Evolutionary conservation across 2,797 vertebrate species (phyloP).

Genomic region (Todus mexicanus): DNA sequence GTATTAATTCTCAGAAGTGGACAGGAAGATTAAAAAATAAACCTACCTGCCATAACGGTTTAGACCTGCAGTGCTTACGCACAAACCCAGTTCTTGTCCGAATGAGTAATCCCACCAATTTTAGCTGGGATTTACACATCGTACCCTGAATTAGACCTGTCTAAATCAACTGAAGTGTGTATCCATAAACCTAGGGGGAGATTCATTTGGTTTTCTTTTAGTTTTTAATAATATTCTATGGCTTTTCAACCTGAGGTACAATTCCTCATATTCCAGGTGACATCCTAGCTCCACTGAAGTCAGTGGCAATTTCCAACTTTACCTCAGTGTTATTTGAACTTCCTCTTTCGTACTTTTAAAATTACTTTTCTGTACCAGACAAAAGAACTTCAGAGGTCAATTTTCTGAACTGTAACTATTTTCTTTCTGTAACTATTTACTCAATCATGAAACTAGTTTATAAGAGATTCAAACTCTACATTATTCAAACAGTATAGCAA

Average conservation of each 20-base stretch:
- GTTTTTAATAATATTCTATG: neutral
- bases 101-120: conserved; percentile 24
- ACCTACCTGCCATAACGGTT: neutral
- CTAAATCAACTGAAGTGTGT: neutral
- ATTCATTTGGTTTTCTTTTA: neutral
- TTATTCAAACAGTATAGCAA: neutral
- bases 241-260: neutral
- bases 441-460: neutral
- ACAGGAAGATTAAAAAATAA: neutral
- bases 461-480: neutral
- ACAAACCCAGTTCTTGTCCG: neutral
- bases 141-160: neutral
- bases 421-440: neutral
- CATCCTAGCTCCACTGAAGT: neutral
- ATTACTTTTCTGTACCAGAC: neutral
- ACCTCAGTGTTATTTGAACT: neutral
- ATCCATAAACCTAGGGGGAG: neutral
- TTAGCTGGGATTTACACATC: conserved; percentile 4
- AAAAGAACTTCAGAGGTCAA: neutral
- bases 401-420: neutral
- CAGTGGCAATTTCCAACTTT: neutral
- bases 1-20: conserved; percentile 42
- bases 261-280: neutral
- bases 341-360: neutral
- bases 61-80: neutral